Conservation (phyloP, 2,888 invertebrate species). For the Monopis laevigella region DNA sequence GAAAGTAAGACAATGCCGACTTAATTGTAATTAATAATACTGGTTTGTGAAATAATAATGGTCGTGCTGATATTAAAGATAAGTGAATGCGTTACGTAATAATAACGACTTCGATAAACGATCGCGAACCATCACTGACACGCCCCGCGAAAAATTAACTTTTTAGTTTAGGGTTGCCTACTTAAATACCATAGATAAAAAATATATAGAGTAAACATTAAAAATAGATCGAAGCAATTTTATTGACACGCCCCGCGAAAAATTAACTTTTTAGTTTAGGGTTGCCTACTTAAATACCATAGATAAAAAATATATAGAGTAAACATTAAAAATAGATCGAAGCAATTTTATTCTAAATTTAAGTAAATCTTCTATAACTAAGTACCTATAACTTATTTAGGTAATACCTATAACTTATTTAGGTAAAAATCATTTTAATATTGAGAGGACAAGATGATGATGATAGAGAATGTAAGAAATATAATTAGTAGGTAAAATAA, state of each 20-base stretch:
- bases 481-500: too few species aligned
- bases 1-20: conserved; percentile 13
- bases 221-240: neutral
- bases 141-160: conserved; percentile 7
- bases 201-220: neutral
- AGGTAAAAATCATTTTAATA: too few species aligned
- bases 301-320: conserved; percentile 1
- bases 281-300: neutral
- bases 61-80: conserved; percentile 10
- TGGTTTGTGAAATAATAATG: conserved; percentile 12
- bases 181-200: neutral
- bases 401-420: too few species aligned
- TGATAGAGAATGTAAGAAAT: too few species aligned
- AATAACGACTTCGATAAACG: conserved; percentile 22
- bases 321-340: neutral
- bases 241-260: conserved; percentile 4
- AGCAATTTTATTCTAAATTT: neutral
- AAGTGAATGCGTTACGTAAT: conserved; percentile 44
- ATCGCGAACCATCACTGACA: conserved; percentile 6
- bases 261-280: conserved; percentile 5
- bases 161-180: conserved; percentile 5
- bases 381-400: too few species aligned
- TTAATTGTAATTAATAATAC: conserved; percentile 15
- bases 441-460: too few species aligned
- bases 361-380: too few species aligned